Base-by-base conservation (phyloP, 2,797 vertebrate species). In the Heteromormyrus szaboi region DNA sequence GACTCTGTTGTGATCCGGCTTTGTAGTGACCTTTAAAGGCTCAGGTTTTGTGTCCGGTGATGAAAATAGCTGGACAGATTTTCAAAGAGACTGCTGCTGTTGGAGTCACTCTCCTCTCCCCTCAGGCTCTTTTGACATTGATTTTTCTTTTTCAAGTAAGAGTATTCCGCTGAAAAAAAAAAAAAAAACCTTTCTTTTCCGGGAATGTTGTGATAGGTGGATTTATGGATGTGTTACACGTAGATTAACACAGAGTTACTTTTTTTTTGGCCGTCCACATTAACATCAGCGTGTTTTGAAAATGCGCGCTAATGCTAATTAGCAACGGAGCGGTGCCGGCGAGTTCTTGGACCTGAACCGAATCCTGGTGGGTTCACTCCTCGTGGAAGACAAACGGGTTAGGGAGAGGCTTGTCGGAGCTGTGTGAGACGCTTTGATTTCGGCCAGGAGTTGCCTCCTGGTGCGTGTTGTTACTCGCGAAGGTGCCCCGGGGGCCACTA, bases 21-120 rank as follows among this genome's bases (percentile, higher is more conserved):
- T 94, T 92, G 92, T 6, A 88, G 90, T 95, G 95, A 96, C 95
- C 95, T 96, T 96, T 95, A 93, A 90, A 93, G 92, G 91, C 92
- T 92, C 91, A 91, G 68, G 44, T 53, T 85, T 87, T 89, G 53
- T 53, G 87, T 86, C 90, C 86, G 85, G 88, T 89, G 90, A 92
- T 94, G 93, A 94, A 95, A 94, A 95, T 93, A 94, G 93, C 92
- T 94, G 92, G 93, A 93, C 92, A 91, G 93, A 92, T 93, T 95
- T 94, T 94, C 94, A 94, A 91, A 93, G 92, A 93, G 91, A 86
- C 90, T 92, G 92, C 93, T 94, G 94, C 94, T 91, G 94, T 95
- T 94, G 93, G 93, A 95, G 93, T 94, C 94, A 93, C 94, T 94
- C 93, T 95, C 92, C 92, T 91, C 91, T 83, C 92, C 90, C 90